phyloP scores from a whole-genome alignment of 2,113 vertebrate genomes.

The Lasiurus cinereus region DNA sequence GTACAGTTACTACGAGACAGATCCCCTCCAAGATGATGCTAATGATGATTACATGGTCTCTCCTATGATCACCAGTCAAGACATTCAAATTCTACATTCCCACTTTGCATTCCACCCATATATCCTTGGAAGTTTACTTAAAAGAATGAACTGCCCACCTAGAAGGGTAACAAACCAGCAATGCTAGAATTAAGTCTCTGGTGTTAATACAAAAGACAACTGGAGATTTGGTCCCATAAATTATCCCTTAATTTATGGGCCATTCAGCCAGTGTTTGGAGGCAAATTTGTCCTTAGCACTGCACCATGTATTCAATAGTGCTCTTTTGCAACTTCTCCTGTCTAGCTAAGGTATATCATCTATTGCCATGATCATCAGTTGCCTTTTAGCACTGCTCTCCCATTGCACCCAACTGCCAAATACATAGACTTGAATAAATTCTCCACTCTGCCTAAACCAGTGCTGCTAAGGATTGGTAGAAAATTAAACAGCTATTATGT shows the following conservation, averaged over 20 bases:
- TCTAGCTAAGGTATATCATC: neutral
- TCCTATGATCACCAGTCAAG: neutral
- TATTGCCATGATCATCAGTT: neutral
- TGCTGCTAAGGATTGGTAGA: neutral
- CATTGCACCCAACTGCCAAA: neutral
- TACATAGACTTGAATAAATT: neutral
- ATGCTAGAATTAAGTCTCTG: neutral
- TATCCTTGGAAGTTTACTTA: neutral
- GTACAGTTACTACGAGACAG: neutral
- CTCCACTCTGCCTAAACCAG: neutral
- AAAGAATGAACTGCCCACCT: neutral
- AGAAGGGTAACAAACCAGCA: neutral
- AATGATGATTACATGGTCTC: neutral
- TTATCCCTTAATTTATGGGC: neutral
- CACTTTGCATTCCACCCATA: neutral
- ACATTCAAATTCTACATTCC: neutral
- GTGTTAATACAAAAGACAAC: neutral
- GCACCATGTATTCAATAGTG: neutral
- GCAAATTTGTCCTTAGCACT: neutral
- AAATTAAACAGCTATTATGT: neutral
- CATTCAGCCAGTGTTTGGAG: neutral
- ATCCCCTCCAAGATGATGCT: neutral
- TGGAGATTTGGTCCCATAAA: slow-evolving; percentile 17
- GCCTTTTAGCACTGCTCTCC: neutral
- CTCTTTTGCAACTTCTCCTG: neutral